Evolutionary conservation across 1,140 invertebrate genomes (phyloP).

Genomic region (Agrypnia vestita): DNA sequence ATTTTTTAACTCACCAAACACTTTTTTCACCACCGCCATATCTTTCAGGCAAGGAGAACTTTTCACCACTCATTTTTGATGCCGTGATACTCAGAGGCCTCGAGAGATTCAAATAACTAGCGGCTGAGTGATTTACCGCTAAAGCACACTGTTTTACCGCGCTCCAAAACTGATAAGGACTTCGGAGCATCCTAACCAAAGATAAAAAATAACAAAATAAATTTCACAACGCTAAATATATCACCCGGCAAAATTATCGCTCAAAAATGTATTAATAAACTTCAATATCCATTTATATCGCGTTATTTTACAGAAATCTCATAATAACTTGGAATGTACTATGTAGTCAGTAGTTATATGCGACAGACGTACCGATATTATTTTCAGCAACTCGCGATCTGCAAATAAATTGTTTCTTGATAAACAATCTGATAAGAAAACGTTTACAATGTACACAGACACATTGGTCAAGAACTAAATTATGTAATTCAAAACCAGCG

Average conservation of each 20-base stretch:
- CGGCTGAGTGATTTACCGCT: background rate
- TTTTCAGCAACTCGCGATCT: conserved; percentile 16
- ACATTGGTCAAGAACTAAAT: too few relatives aligned
- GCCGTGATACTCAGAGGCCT: conserved; percentile 33
- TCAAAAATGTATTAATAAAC: background rate
- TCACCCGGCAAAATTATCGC: conserved; percentile 4
- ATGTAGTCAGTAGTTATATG: background rate
- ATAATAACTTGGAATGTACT: conserved; percentile 8
- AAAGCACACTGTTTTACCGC: conserved; percentile 19
- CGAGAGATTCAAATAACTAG: conserved; percentile 21
- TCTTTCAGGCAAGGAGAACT: conserved; percentile 76
- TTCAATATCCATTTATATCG: background rate
- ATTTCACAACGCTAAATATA: conserved; percentile 13
- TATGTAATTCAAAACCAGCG: too few relatives aligned
- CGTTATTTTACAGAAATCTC: conserved; percentile 4
- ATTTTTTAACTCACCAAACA: conserved; percentile 70
- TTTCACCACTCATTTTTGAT: conserved; percentile 64
- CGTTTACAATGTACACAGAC: too few relatives aligned
- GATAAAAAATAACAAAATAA: conserved; percentile 8
- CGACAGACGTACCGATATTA: background rate
- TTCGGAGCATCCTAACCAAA: conserved; percentile 32
- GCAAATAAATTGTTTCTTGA: background rate
- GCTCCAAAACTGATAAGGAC: conserved; percentile 26
- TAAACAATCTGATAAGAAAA: conserved; percentile 33
- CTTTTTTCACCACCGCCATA: conserved; percentile 76